Evolutionary conservation across 2,888 invertebrate species (phyloP), one percentile per base, ranked within the genome.

Genomic region (Agriopis leucophaearia): DNA sequence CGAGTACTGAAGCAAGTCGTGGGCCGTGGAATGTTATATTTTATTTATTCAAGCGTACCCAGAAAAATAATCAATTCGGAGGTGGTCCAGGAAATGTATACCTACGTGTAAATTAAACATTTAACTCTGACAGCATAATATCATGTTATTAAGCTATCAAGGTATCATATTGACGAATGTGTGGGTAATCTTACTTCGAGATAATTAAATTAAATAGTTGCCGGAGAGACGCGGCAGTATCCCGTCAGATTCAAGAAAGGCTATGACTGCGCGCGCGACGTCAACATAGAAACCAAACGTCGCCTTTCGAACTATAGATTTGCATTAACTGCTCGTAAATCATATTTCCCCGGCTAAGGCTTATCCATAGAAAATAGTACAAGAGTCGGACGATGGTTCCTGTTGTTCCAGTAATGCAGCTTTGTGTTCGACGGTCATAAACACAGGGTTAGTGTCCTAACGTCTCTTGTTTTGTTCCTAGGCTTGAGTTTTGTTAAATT

Each of bases 271-370:
- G 75, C 77, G 74, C 70, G 67, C 74, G 78, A 77, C 71, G 61
- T 71, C 76, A 74, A 78, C 78, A 80, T 80, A 78, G 79, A 80
- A 81, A 78, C 80, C 69, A 64, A 78, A 79, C 78, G 77, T 75
- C 78, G 80, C 78, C 82, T 86, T 83, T 86, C 83, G 76, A 86
- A 79, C 83, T 83, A 88, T 87, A 88, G 85, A 88, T 91, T 89
- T 89, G 86, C 88, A 89, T 89, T 87, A 86, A 84, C 84, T 79
- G 82, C 78, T 83, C 88, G 83, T 92, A 90, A 92, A 90, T 92
- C 90, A 92, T 87, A 88, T 84, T 83, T 81, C 80, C 76, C 76
- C 74, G 79, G 76, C 78, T 78, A 73, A 79, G 77, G 81, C 78
- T 79, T 66, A 63, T 40, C 48, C 72, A 70, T 74, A 67, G 75